Evolutionary conservation across 2,888 invertebrate genomes (phyloP).

Genomic region (Ophion ventricosus): DNA sequence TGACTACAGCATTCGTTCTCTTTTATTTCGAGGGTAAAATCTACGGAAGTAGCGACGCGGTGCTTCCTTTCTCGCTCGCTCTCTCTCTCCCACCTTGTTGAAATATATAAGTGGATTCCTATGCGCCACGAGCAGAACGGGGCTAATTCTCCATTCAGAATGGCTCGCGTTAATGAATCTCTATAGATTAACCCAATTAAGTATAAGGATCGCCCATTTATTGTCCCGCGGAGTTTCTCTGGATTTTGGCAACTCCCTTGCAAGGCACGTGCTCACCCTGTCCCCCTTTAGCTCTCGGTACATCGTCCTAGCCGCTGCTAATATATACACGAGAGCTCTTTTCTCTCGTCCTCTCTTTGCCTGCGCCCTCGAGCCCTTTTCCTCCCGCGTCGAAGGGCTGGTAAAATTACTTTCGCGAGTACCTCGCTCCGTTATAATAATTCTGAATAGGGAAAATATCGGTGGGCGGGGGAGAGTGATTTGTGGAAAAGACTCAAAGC

Average conservation of each 20-base stretch:
- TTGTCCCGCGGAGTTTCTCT: slow-evolving; percentile 66
- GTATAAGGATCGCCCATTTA: slow-evolving; percentile 76
- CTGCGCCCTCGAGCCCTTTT: slow-evolving; percentile 20
- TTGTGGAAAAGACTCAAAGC: slow-evolving; percentile 76
- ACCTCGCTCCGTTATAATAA: slow-evolving; percentile 67
- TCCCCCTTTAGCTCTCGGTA: slow-evolving; percentile 1
- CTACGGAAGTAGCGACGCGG: slow-evolving; percentile 1
- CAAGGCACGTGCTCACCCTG: slow-evolving; percentile 14
- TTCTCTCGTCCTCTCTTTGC: slow-evolving; percentile 29
- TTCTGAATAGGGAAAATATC: slow-evolving; percentile 71
- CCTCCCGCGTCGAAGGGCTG: not conserved
- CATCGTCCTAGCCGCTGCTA: not conserved
- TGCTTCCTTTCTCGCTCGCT: not conserved
- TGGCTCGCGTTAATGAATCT: slow-evolving; percentile 76
- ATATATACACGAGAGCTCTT: slow-evolving; percentile 2
- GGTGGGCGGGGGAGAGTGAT: slow-evolving; percentile 61
- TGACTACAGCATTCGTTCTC: slow-evolving; percentile 34
- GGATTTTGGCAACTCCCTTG: slow-evolving; percentile 23
- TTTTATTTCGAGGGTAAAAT: slow-evolving; percentile 45
- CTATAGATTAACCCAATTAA: slow-evolving; percentile 79
- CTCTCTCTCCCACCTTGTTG: slow-evolving; percentile 4
- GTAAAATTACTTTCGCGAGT: slow-evolving; percentile 27
- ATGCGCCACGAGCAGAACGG: slow-evolving; percentile 55
- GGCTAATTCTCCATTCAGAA: slow-evolving; percentile 74
- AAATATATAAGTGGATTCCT: slow-evolving; percentile 61